Base-by-base conservation (phyloP, 2,888 invertebrate species). In the Drosophila stalkeri region DNA sequence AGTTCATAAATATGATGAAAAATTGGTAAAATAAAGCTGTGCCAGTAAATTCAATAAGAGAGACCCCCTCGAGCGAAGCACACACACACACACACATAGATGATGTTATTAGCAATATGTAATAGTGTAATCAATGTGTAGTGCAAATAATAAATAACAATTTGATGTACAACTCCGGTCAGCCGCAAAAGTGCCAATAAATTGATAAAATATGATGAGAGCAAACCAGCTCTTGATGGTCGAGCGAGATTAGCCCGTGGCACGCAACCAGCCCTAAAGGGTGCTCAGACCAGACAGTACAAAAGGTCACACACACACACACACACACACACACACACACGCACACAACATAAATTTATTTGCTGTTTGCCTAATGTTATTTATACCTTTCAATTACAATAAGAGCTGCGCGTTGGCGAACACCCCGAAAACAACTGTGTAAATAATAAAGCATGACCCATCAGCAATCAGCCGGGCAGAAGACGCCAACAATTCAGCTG, bases 281-380 rank as follows among this genome's bases (percentile, higher is more conserved):
- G 60, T 68, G 68, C 62, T 37, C 61, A 63, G 23, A 49, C 18
- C 52, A 64, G 64, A 18, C 20, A 20, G 39, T n/a, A 39, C 55
- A 56, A 27, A 41, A 59, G 65, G 49, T 69, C 39, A 59, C 35
- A 54, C 51, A 54, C 41, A 49, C 61, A 59, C 63, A 57, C 46
- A 43, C 52, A 31, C 39, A 54, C 52, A 55, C 39, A 43, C 59
- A 60, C 62, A 57, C 46, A 31, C 52, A 49, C 49, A 31, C 49
- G 57, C 64, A 76, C 64, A 77, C 69, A 69, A 68, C 81, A 77
- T 80, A 77, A 81, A 88, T 87, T 87, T 87, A 89, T 87, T 89
- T 89, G 87, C 89, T 85, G 83, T 87, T 87, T 85, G 87, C 87
- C 86, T 87, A 89, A 87, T 89, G 86, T 87, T 89, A 91, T 90